These are phyloP conservation scores for Drosophila malerkotliana DNA, from an alignment of 1,140 invertebrate species.

Conservation along the genomic window DNA sequence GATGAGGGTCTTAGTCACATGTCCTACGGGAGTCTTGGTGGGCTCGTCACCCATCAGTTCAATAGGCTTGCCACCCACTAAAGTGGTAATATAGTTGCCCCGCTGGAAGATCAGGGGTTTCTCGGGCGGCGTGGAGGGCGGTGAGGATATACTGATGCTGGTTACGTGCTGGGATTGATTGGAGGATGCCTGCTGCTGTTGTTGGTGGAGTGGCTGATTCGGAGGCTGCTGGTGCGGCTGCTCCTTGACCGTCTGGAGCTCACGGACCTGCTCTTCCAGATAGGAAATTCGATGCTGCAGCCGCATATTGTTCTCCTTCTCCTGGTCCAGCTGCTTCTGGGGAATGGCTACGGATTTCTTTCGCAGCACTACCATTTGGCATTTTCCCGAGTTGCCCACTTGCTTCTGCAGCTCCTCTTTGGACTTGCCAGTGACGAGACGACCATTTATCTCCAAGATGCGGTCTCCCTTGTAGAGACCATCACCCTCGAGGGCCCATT, in stretches of 20 bases:
- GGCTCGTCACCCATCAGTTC: slow-evolving; percentile 65
- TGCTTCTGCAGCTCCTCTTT: slow-evolving; percentile 87
- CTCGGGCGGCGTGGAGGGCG: slow-evolving; percentile 70
- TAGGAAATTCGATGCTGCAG: slow-evolving; percentile 94
- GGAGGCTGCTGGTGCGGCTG: slow-evolving; percentile 30
- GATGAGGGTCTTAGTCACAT: slow-evolving; percentile 80
- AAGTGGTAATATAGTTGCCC: slow-evolving; percentile 82
- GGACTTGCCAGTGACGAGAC: slow-evolving; percentile 88
- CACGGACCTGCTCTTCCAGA: slow-evolving; percentile 93
- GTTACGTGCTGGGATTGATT: slow-evolving; percentile 73
- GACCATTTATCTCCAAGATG: slow-evolving; percentile 93
- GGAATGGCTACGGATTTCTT: slow-evolving; percentile 77
- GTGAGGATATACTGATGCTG: slow-evolving; percentile 83
- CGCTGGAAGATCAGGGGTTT: slow-evolving; percentile 80
- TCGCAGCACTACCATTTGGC: slow-evolving; percentile 86
- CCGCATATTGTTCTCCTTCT: slow-evolving; percentile 91
- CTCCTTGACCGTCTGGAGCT: slow-evolving; percentile 85
- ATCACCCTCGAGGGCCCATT: slow-evolving; percentile 91
- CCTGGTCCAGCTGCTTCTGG: slow-evolving; percentile 71
- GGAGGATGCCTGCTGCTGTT: slow-evolving; percentile 27
- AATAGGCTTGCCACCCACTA: slow-evolving; percentile 82
- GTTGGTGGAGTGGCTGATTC: slow-evolving; percentile 22
- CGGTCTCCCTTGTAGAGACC: slow-evolving; percentile 91
- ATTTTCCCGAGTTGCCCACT: slow-evolving; percentile 79
- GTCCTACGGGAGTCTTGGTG: slow-evolving; percentile 35